Percentiles rank a stretch among this genome's conserved stretches.
Evolutionary conservation across 2,888 invertebrate genomes (phyloP).

Genomic region (Drosophila picticornis): DNA sequence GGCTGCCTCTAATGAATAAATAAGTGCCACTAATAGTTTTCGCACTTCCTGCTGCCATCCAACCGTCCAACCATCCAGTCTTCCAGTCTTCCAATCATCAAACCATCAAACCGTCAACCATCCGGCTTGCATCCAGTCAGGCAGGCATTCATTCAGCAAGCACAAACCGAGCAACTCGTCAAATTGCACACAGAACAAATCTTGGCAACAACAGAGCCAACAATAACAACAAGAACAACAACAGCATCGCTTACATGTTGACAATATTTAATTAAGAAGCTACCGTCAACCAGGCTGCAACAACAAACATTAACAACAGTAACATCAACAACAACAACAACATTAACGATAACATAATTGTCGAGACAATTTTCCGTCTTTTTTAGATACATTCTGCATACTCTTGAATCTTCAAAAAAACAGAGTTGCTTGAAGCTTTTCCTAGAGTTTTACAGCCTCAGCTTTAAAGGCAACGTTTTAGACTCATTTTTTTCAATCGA

Average conservation of each 20-base stretch:
- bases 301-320: conserved; percentile 27
- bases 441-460: background rate
- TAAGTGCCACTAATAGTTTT: conserved; percentile 84
- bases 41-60: conserved; percentile 77
- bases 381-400: background rate
- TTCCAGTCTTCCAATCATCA: background rate
- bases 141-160: conserved; percentile 18
- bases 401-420: too few relatives aligned
- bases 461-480: background rate
- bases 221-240: conserved; percentile 34
- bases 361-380: conserved; percentile 23
- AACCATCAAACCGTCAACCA: background rate
- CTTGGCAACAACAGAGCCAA: conserved; percentile 33
- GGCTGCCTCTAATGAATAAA: conserved; percentile 82
- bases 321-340: conserved; percentile 28
- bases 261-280: conserved; percentile 78
- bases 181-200: conserved; percentile 51
- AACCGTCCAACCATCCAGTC: background rate
- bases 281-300: conserved; percentile 27
- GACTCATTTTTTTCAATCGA: background rate
- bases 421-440: background rate
- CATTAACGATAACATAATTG: conserved; percentile 52
- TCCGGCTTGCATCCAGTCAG: background rate
- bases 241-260: conserved; percentile 51
- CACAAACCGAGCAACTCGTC: conserved; percentile 57